phyloP scores from a whole-genome alignment of 2,113 vertebrate species.

The Ascaphus truei region DNA sequence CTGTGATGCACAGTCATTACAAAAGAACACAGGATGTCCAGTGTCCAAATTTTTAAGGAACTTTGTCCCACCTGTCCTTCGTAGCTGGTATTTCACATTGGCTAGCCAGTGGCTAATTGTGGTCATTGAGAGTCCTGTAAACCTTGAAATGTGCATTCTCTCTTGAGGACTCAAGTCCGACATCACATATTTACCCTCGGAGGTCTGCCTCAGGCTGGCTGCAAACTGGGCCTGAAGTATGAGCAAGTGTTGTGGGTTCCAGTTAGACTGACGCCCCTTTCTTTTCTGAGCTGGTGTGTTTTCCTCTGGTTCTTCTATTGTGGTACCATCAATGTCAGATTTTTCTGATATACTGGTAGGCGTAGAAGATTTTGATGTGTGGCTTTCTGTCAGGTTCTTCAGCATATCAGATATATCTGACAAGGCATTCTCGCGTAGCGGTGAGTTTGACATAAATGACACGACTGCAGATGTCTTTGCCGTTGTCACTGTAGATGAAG shows the following conservation, averaged over 20 bases:
- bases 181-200: slow-evolving; percentile 94
- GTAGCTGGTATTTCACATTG: slow-evolving; percentile 98
- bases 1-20: slow-evolving; percentile 96
- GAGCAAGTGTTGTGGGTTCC: slow-evolving; percentile 97
- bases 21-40: slow-evolving; percentile 97
- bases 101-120: slow-evolving; percentile 99
- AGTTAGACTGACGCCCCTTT: slow-evolving; percentile 97
- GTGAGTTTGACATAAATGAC: slow-evolving; percentile 95
- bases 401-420: slow-evolving; percentile 99
- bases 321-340: slow-evolving; percentile 87
- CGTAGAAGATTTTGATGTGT: slow-evolving; percentile 93
- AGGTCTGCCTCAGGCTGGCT: slow-evolving; percentile 91
- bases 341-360: slow-evolving; percentile 94
- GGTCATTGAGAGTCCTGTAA: slow-evolving; percentile 97
- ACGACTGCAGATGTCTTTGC: slow-evolving; percentile 92
- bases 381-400: slow-evolving; percentile 96
- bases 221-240: slow-evolving; percentile 98
- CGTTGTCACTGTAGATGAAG: slow-evolving; percentile 83
- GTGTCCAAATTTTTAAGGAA: slow-evolving; percentile 98
- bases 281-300: slow-evolving; percentile 92
- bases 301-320: slow-evolving; percentile 89
- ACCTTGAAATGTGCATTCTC: slow-evolving; percentile 96
- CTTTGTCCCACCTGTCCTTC: slow-evolving; percentile 97
- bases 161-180: slow-evolving; percentile 98
- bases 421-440: slow-evolving; percentile 94